A percentile compares a stretch with the other conserved stretches of the same genome.
Conservation (phyloP, 30 jellyfish, hydroid and myxozoan genomes). For the Cassiopea xamachana region DNA sequence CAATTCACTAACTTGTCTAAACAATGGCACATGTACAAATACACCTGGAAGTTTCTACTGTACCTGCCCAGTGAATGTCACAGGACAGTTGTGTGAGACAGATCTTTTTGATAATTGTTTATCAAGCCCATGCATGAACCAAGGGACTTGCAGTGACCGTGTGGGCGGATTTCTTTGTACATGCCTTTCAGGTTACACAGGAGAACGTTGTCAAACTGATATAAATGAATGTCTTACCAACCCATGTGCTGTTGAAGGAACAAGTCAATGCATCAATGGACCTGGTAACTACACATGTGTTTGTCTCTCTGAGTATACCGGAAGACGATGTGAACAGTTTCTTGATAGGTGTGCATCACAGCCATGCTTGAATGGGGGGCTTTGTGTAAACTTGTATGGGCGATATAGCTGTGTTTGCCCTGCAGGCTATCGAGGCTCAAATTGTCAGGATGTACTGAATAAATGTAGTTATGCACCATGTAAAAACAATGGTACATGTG, state of each 20-base stretch:
- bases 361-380: slow-evolving; percentile 82
- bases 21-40: slow-evolving; percentile 70
- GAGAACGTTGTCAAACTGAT: slow-evolving; percentile 64
- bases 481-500: slow-evolving; percentile 80
- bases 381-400: slow-evolving; percentile 63
- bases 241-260: slow-evolving; percentile 69
- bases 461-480: slow-evolving; percentile 79
- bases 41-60: slow-evolving; percentile 77
- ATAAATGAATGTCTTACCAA: slow-evolving; percentile 70
- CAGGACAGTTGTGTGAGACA: slow-evolving; percentile 83
- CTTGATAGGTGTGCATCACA: slow-evolving; percentile 58
- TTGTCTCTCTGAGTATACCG: slow-evolving; percentile 71
- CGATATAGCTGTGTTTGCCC: slow-evolving; percentile 72
- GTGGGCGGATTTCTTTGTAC: slow-evolving; percentile 62
- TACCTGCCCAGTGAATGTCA: slow-evolving; percentile 71
- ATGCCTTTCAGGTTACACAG: slow-evolving; percentile 69
- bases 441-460: slow-evolving; percentile 70
- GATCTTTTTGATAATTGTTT: slow-evolving; percentile 75
- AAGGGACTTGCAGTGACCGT: slow-evolving; percentile 64
- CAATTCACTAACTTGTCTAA: slow-evolving; percentile 5
- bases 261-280: slow-evolving; percentile 61
- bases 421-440: slow-evolving; percentile 74
- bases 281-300: slow-evolving; percentile 71
- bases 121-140: slow-evolving; percentile 67
- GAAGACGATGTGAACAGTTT: slow-evolving; percentile 63